phyloP scores from a whole-genome alignment of 2,888 invertebrate species.

The Sceliomorpha sp. region DNA sequence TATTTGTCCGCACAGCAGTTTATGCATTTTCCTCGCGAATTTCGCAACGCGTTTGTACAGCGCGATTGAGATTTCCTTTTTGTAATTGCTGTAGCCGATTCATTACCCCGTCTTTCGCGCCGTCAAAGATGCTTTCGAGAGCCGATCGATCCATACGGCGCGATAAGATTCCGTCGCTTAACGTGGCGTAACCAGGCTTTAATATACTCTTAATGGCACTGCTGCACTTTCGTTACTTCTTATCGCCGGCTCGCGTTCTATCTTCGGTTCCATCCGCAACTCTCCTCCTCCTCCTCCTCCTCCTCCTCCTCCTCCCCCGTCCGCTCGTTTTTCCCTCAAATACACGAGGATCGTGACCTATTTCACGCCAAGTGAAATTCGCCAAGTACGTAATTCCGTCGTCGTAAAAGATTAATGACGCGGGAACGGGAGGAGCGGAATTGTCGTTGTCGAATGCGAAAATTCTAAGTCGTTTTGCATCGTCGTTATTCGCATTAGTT shows the following conservation, averaged over 20 bases:
- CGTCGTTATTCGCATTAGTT: too few species aligned
- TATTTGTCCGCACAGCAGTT: too few species aligned
- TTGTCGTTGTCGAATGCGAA: neutral
- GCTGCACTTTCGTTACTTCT: constrained; percentile 41
- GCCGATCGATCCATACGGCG: constrained; percentile 7
- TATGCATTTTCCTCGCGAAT: too few species aligned
- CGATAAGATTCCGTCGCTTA: constrained; percentile 10
- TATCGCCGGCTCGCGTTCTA: constrained; percentile 35
- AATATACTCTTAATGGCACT: constrained; percentile 43
- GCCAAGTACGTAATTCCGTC: constrained; percentile 42
- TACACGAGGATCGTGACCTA: constrained; percentile 40
- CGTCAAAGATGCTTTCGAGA: neutral
- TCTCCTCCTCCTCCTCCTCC: too few species aligned
- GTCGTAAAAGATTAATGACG: constrained; percentile 41
- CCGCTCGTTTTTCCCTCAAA: constrained; percentile 34
- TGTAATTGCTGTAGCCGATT: too few species aligned
- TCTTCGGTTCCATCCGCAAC: constrained; percentile 21
- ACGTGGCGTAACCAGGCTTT: constrained; percentile 41
- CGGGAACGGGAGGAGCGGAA: constrained; percentile 13
- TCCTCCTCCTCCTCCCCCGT: too few species aligned
- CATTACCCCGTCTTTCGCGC: too few species aligned
- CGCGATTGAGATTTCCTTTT: too few species aligned
- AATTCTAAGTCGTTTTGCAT: too few species aligned
- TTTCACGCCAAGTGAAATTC: constrained; percentile 47
- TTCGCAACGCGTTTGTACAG: too few species aligned